Base-by-base conservation (phyloP, 2,888 invertebrate species). In the Cactoblastis cactorum region DNA sequence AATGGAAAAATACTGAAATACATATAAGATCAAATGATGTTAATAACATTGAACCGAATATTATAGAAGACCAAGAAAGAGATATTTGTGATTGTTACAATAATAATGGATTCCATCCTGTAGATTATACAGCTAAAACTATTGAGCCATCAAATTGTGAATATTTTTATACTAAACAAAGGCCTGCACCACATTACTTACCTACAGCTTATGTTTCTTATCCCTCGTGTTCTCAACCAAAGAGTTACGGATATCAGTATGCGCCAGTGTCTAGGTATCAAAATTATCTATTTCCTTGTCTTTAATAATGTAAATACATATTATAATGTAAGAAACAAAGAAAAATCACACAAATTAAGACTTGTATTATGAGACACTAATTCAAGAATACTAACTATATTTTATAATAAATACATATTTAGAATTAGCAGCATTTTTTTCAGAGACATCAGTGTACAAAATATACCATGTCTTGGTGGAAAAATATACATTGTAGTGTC, bases 1-100 rank as follows among this genome's bases (percentile, higher is more conserved):
- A 53, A 19, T 67, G 64, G 65, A 53, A 48, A 15, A 58, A 58
- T 39, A 56, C 54, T 15, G 43, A 57, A 45, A 52, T 60, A 18
- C 12, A 32, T 18, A 17, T 54, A 47, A 35, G 50, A 50, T 33
- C 52, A 2, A 47, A 24, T 9, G 34, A 17, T 18, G 3, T 37
- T 3, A 37, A 37, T 3, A 3, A 32, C 18, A 12, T 15, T 32
- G 9, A 47, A 35, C 35, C 19, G 17, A 35, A 47, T 17, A 35
- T 2, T 12, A 4, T 14, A 2, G 19, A 15, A 43, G 39, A 22
- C n/a, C 6, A 15, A 11, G 15, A 28, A 17, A 15, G 43, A 28
- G 15, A 32, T 11, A 14, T 32, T 24, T 14, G 24, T 43, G 43
- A 15, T 43, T 43, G 28, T 43, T 28, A 32, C 17, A 15, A 15